Conservation (phyloP, 2,888 invertebrate species). For the Meganola albula region DNA sequence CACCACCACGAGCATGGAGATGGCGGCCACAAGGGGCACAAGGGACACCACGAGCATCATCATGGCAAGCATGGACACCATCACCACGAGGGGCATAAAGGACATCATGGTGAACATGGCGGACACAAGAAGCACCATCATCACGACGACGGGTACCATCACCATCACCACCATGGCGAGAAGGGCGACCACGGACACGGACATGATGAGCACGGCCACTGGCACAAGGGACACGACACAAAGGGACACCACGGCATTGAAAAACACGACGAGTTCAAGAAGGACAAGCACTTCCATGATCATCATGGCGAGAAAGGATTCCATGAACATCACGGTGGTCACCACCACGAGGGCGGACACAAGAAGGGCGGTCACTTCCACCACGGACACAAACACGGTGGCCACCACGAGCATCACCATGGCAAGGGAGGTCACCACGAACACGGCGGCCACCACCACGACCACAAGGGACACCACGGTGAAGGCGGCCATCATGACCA, state of each 20-base stretch:
- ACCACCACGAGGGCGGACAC: conserved; percentile 84
- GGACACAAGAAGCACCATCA: conserved; percentile 80
- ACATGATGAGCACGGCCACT: conserved; percentile 77
- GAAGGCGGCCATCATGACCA: conserved; percentile 87
- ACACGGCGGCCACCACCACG: conserved; percentile 85
- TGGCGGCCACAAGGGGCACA: conserved; percentile 81
- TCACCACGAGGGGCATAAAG: conserved; percentile 79
- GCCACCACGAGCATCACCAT: conserved; percentile 84
- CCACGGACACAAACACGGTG: conserved; percentile 85
- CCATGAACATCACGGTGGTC: conserved; percentile 85
- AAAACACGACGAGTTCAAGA: conserved; percentile 88
- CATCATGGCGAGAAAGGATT: conserved; percentile 86
- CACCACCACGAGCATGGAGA: conserved; percentile 80
- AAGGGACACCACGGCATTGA: conserved; percentile 89
- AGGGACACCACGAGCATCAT: conserved; percentile 79
- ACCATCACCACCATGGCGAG: conserved; percentile 78
- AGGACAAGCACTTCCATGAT: conserved; percentile 89
- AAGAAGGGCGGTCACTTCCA: conserved; percentile 88
- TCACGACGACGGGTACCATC: conserved; percentile 80
- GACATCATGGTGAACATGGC: conserved; percentile 77
- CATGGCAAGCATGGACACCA: conserved; percentile 83
- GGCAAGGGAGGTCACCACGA: conserved; percentile 86
- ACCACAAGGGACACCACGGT: conserved; percentile 86
- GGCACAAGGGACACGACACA: conserved; percentile 88
- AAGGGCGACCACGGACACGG: conserved; percentile 78